These are phyloP conservation scores for Corythaixoides concolor DNA, from an alignment of 2,113 vertebrate genomes.

Conservation along the genomic window DNA sequence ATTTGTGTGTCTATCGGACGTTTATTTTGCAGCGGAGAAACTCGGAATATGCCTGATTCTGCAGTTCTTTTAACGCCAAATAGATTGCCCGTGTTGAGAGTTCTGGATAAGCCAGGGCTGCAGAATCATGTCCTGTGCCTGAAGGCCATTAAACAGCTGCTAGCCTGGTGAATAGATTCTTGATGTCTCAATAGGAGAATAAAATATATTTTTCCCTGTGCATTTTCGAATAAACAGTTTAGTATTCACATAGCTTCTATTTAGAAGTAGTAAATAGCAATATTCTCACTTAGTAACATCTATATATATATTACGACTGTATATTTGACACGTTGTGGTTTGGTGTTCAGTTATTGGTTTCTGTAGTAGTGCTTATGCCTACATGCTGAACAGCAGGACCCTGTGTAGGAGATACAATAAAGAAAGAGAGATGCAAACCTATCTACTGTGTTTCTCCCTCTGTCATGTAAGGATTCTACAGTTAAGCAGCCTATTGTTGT, in stretches of 20 bases:
- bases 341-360: constrained; percentile 57
- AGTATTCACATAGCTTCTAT: constrained; percentile 50
- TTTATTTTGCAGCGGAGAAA: not conserved
- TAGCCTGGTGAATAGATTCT: constrained; percentile 47
- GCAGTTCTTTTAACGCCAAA: constrained; percentile 6
- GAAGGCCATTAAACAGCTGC: constrained; percentile 59
- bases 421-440: constrained; percentile 38
- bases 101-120: constrained; percentile 24
- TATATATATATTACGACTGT: constrained; percentile 20
- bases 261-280: constrained; percentile 56
- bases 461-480: not conserved
- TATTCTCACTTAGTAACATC: constrained; percentile 55
- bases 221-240: constrained; percentile 38
- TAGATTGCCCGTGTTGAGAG: not conserved
- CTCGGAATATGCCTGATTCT: not conserved
- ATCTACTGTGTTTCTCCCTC: not conserved
- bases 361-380: constrained; percentile 31
- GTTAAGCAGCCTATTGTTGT: not conserved
- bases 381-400: constrained; percentile 30
- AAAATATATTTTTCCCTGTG: constrained; percentile 30
- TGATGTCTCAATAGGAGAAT: constrained; percentile 49
- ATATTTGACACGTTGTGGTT: constrained; percentile 59
- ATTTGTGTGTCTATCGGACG: not conserved
- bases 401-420: not conserved
- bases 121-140: constrained; percentile 7